Evolutionary conservation across 1,140 invertebrate genomes (phyloP), one percentile per base, ranked within the genome.

Genomic region (Hermatobates lingyangjiaoensis): DNA sequence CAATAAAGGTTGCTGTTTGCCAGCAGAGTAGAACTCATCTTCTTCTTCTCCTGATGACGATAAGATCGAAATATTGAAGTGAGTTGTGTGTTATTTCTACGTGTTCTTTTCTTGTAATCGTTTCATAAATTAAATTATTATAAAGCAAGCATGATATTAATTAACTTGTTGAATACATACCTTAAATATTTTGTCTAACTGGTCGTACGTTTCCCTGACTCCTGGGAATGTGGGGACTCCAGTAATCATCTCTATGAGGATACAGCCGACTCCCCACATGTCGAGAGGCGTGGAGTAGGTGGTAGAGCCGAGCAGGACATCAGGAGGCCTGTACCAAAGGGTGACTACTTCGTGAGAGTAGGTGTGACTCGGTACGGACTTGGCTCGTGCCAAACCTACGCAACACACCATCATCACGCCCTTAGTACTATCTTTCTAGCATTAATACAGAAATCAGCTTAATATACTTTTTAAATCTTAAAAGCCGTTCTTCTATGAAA

Each of bases 211-310:
- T 69, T 95, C 92, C 61, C 91, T 76, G 60, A 93, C 87, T 50
- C 92, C 92, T 47, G 91, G 91, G 68, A 96, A 96, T 56, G 90
- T 86, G 34, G 92, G 89, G 63, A 87, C 76, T n/a, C 91, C 91
- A 53, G 88, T 91, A 54, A 95, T 77, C 88, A 96, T 95, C 69
- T 97, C 93, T 39, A 93, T 85, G 69, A 95, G 95, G 67, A 97
- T 96, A 69, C 92, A 97, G 24, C 93, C 93, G 45, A 96, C 92
- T 50, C 92, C 91, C 92, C 94, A 98, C 83, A 97, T 94, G 68
- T 98, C 83, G 58, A 88, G 66, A 30, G 83, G 86, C 50, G 90
- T 93, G 21, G 89, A 90, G 66, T 98, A 98, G 63, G 95, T 84
- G 3, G 91, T 96, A 54, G 88, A 93, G 48, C 94, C 94, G 39